Evolutionary conservation across 2,888 invertebrate genomes (phyloP).

Genomic region (Caenorhabditis japonica): DNA sequence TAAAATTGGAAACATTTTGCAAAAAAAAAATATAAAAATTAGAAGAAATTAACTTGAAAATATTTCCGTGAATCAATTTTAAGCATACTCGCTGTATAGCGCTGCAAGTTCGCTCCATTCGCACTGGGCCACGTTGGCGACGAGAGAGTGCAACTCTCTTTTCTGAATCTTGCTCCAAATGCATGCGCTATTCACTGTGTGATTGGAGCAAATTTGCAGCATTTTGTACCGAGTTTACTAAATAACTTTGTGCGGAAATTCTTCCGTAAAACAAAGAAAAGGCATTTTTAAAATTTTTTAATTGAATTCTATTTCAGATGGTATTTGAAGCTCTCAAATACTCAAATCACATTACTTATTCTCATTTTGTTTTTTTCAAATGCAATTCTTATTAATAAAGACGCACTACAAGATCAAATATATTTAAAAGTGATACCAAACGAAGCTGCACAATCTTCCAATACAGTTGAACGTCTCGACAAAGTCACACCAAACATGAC

Average conservation of each 20-base stretch:
- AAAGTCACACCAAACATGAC: constrained; percentile 24
- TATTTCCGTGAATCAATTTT: too few relatives aligned
- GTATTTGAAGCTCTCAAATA: constrained; percentile 28
- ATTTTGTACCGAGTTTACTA: too few relatives aligned
- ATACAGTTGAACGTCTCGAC: constrained; percentile 5
- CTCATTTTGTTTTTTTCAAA: constrained; percentile 16
- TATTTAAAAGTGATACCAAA: background rate
- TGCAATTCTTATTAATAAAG: constrained; percentile 26
- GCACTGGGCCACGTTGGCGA: too few relatives aligned
- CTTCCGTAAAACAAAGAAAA: constrained; percentile 14
- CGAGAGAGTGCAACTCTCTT: too few relatives aligned
- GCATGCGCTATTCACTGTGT: constrained; percentile 5
- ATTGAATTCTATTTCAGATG: constrained; percentile 11
- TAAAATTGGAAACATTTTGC: too few relatives aligned
- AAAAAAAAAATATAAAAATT: too few relatives aligned
- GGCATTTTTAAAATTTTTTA: constrained; percentile 21
- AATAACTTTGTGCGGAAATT: too few relatives aligned
- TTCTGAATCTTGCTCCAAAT: too few relatives aligned
- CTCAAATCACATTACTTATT: constrained; percentile 11
- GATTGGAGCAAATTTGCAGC: constrained; percentile 14
- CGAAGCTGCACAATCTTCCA: background rate
- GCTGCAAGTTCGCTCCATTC: too few relatives aligned
- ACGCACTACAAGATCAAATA: constrained; percentile 14
- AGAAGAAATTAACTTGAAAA: too few relatives aligned
- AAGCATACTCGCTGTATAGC: too few relatives aligned